Conservation (phyloP, 2,888 invertebrate genomes). For the Loripinus fragilis region DNA sequence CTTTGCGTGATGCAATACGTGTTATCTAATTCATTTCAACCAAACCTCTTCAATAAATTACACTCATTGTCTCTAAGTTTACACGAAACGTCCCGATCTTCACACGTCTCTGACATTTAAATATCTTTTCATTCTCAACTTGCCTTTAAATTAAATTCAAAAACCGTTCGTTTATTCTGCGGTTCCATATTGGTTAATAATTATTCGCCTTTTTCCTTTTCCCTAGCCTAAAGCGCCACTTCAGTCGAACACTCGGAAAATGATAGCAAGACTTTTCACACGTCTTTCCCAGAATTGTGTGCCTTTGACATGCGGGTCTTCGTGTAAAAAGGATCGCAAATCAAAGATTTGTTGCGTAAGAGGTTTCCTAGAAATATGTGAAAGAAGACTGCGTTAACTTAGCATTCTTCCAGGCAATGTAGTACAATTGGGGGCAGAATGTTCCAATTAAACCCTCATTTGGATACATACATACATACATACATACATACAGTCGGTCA, state of each 20-base stretch:
- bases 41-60: conserved; percentile 4
- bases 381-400: no score
- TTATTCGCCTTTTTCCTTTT: conserved; percentile 13
- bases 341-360: conserved; percentile 2
- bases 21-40: background rate
- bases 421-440: no score
- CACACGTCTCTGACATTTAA: conserved; percentile 7
- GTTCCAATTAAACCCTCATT: no score
- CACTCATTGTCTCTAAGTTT: background rate
- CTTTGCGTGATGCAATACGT: no score
- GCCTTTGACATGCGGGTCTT: conserved; percentile 18
- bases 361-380: no score
- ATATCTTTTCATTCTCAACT: conserved; percentile 10
- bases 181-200: conserved; percentile 15
- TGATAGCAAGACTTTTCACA: conserved; percentile 13
- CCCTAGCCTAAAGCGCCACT: conserved; percentile 1
- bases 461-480: no score
- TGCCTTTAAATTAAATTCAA: conserved; percentile 14
- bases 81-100: conserved; percentile 4
- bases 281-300: background rate
- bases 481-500: no score
- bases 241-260: background rate
- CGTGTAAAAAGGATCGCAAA: background rate
- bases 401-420: no score
- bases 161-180: background rate